Evolutionary conservation across 2,113 vertebrate genomes (phyloP).

Genomic region (Chaenogobius annularis): DNA sequence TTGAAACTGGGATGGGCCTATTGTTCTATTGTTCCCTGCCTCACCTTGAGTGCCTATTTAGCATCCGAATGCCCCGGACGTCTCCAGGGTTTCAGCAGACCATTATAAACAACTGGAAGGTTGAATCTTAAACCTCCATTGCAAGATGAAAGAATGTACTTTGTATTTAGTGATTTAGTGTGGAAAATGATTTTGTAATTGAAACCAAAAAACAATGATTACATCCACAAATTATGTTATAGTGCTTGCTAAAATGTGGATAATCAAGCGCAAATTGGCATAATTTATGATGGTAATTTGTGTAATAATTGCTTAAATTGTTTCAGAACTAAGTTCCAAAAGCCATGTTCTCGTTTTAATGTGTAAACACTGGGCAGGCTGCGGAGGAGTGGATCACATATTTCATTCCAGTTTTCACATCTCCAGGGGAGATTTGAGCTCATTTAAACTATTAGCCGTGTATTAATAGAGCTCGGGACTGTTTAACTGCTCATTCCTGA

Average conservation of each 20-base stretch:
- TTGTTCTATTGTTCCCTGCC: too few relatives aligned
- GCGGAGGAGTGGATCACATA: background rate
- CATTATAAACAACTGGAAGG: too few relatives aligned
- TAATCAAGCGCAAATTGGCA: background rate
- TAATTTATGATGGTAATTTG: background rate
- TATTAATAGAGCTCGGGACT: background rate
- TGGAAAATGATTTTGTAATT: background rate
- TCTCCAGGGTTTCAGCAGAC: too few relatives aligned
- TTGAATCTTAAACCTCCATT: too few relatives aligned
- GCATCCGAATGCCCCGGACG: too few relatives aligned
- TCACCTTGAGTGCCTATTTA: too few relatives aligned
- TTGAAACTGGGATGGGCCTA: too few relatives aligned
- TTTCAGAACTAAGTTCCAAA: background rate
- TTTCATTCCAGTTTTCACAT: background rate
- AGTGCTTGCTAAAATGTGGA: background rate
- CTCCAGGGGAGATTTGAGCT: background rate
- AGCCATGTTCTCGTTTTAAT: background rate
- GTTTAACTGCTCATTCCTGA: background rate
- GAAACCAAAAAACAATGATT: background rate
- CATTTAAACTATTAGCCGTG: background rate
- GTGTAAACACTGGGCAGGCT: conserved; percentile 4
- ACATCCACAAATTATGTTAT: background rate
- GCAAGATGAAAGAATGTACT: too few relatives aligned
- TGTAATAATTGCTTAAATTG: background rate
- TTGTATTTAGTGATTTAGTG: too few relatives aligned